phyloP scores from a whole-genome alignment of 2,888 invertebrate species.

The Yponomeuta malinellus region DNA sequence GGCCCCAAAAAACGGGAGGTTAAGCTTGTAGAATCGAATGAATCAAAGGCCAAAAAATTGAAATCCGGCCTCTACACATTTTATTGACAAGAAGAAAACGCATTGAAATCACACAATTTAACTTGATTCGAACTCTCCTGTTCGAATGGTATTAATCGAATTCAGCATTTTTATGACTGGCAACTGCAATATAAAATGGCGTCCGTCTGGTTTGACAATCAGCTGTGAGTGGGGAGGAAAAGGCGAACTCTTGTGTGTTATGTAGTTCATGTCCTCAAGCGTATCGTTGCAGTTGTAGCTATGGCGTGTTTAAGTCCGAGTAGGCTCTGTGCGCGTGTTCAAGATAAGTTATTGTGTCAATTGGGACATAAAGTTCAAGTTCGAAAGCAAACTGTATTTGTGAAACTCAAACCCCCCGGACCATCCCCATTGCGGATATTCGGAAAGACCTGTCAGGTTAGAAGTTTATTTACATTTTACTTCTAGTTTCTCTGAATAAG shows the following conservation, averaged over 20 bases:
- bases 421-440: constrained; percentile 74
- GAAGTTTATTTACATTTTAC: constrained; percentile 27
- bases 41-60: too few species aligned
- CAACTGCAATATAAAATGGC: neutral
- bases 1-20: too few species aligned
- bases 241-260: constrained; percentile 61
- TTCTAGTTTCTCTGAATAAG: neutral
- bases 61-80: too few species aligned
- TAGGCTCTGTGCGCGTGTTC: constrained; percentile 87
- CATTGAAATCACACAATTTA: too few species aligned
- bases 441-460: constrained; percentile 72
- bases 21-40: too few species aligned
- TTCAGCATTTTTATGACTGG: neutral
- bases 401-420: constrained; percentile 81
- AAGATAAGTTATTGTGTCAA: constrained; percentile 87
- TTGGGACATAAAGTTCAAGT: constrained; percentile 80
- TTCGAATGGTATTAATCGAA: neutral
- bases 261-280: constrained; percentile 74
- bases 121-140: too few species aligned
- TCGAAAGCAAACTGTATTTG: constrained; percentile 81
- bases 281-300: constrained; percentile 83
- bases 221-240: constrained; percentile 72
- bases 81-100: too few species aligned
- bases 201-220: constrained; percentile 54
- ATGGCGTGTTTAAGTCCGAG: constrained; percentile 90